Evolutionary conservation across 2,797 vertebrate genomes (phyloP).

Genomic region (Lagocephalus sceleratus): DNA sequence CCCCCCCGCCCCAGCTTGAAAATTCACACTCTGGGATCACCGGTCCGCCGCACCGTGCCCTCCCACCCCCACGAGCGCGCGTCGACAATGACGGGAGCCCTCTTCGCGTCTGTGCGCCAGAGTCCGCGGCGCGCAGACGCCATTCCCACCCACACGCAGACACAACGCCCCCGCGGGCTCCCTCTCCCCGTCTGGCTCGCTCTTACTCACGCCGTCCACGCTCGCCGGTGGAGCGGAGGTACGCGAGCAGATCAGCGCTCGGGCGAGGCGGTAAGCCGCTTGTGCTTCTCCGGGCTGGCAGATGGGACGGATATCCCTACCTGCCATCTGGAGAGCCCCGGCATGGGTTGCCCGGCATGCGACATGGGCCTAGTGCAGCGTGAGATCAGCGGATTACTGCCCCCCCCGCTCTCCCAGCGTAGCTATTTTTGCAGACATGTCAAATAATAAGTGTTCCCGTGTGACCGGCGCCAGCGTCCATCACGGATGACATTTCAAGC

Average conservation of each 20-base stretch:
- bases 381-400: conserved; percentile 70
- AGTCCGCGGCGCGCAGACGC: conserved; percentile 4
- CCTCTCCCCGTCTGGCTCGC: conserved; percentile 7
- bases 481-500: conserved; percentile 39
- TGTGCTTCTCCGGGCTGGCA: conserved; percentile 70
- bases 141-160: neutral
- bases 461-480: conserved; percentile 46
- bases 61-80: conserved; percentile 24
- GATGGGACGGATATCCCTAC: conserved; percentile 76
- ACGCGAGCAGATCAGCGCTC: conserved; percentile 74
- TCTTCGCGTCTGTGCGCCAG: conserved; percentile 14
- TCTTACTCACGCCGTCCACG: conserved; percentile 3
- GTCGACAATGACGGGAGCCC: conserved; percentile 4
- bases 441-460: conserved; percentile 55
- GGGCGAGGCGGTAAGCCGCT: conserved; percentile 65
- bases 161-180: conserved; percentile 16
- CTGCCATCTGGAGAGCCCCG: conserved; percentile 76
- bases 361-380: conserved; percentile 51
- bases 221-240: conserved; percentile 45
- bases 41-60: too few relatives aligned
- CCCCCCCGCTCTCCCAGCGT: conserved; percentile 43
- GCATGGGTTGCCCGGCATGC: conserved; percentile 61
- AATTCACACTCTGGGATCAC: conserved; percentile 50
- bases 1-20: conserved; percentile 40
- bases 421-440: conserved; percentile 64